Conservation (phyloP, 2,113 vertebrate genomes). For the Petrocephalus microphthalmus region DNA sequence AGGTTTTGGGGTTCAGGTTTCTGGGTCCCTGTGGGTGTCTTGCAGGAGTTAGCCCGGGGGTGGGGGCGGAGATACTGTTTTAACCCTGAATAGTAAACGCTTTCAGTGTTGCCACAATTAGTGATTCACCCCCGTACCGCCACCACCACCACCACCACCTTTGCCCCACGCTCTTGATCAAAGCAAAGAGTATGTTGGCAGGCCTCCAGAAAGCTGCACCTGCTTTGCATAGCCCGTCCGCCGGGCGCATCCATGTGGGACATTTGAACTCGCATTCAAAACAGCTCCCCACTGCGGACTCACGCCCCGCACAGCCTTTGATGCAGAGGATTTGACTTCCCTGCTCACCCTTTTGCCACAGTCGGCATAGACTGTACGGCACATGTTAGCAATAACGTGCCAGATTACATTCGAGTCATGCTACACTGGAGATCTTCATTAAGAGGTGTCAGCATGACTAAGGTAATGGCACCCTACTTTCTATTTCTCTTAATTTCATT, state of each 20-base stretch:
- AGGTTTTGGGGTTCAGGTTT: not conserved
- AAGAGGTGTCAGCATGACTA: slow-evolving; percentile 40
- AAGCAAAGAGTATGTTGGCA: slow-evolving; percentile 41
- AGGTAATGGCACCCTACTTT: slow-evolving; percentile 28
- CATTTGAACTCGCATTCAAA: slow-evolving; percentile 23
- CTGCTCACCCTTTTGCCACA: slow-evolving; percentile 37
- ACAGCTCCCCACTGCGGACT: slow-evolving; percentile 20
- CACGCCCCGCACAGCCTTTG: slow-evolving; percentile 44
- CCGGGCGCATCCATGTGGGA: not conserved
- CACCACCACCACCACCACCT: slow-evolving; percentile 1
- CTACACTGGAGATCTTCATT: slow-evolving; percentile 52
- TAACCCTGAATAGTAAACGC: slow-evolving; percentile 40
- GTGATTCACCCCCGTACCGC: slow-evolving; percentile 20
- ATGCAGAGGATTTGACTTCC: slow-evolving; percentile 40
- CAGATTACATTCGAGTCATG: slow-evolving; percentile 49
- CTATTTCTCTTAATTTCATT: slow-evolving; percentile 41
- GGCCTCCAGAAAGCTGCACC: slow-evolving; percentile 46
- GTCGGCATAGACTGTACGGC: slow-evolving; percentile 46
- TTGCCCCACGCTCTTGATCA: not conserved
- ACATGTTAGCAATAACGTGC: slow-evolving; percentile 63
- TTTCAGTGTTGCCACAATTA: slow-evolving; percentile 32
- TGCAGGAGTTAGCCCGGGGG: slow-evolving; percentile 20
- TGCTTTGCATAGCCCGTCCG: slow-evolving; percentile 33
- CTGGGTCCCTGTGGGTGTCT: slow-evolving; percentile 20
- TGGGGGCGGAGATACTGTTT: slow-evolving; percentile 52